A percentile compares a stretch with the other conserved stretches of the same genome.
Evolutionary conservation across 2,797 vertebrate genomes (phyloP).

Genomic region (Lagocephalus sceleratus): DNA sequence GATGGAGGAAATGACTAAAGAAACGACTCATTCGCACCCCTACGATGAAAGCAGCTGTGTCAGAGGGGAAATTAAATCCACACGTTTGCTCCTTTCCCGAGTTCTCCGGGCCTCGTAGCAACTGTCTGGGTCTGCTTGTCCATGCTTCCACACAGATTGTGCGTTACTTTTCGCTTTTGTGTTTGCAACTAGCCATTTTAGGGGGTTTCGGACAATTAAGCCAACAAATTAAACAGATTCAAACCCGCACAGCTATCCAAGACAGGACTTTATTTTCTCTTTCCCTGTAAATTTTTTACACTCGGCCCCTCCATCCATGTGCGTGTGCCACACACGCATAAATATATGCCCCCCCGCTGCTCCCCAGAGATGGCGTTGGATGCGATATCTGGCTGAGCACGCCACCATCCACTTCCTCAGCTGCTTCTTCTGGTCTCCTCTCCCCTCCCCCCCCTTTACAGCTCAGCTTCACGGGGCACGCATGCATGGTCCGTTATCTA

Average conservation of each 20-base stretch:
- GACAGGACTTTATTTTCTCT: constrained; percentile 7
- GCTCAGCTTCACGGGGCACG: constrained; percentile 65
- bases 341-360: constrained; percentile 27
- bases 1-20: constrained; percentile 73
- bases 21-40: constrained; percentile 65
- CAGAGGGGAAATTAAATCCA: constrained; percentile 60
- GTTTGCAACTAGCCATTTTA: constrained; percentile 4
- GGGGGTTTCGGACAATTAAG: constrained; percentile 3
- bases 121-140: constrained; percentile 3
- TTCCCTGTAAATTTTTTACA: constrained; percentile 27
- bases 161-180: not conserved
- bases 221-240: constrained; percentile 4
- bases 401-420: constrained; percentile 16
- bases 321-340: constrained; percentile 9
- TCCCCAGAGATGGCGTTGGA: constrained; percentile 69
- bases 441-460: constrained; percentile 32
- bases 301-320: constrained; percentile 13
- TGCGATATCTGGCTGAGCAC: constrained; percentile 64
- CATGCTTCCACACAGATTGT: no score
- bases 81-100: constrained; percentile 51
- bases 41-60: constrained; percentile 48
- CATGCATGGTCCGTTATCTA: constrained; percentile 76
- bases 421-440: constrained; percentile 15
- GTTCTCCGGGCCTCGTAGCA: constrained; percentile 10
- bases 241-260: no score